Percentiles rank a stretch among this genome's conserved stretches.
Evolutionary conservation across 2,113 vertebrate genomes (phyloP).

Genomic region (Eublepharis macularius): DNA sequence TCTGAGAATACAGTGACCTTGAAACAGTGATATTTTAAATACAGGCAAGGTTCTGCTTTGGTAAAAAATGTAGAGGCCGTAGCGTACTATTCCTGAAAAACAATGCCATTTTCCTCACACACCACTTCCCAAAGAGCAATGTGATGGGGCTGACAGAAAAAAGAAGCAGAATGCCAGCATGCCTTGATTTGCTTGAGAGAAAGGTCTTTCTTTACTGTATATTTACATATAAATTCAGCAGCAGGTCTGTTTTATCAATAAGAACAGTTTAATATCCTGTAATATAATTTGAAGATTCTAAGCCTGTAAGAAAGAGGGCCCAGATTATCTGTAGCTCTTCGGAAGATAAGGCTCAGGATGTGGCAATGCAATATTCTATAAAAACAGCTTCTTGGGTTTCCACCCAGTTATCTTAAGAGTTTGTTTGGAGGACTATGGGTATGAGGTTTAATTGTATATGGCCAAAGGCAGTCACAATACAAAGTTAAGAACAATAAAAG

Average conservation of each 20-base stretch:
- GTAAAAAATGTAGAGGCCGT: not conserved
- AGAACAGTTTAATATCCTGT: slow-evolving; percentile 28
- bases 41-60: not conserved
- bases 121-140: not conserved
- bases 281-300: slow-evolving; percentile 20
- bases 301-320: not conserved
- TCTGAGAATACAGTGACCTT: not conserved
- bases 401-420: not conserved
- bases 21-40: not conserved
- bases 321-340: slow-evolving; percentile 6
- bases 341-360: slow-evolving; percentile 40
- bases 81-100: not conserved
- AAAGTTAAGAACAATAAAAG: too few species aligned
- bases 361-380: not conserved
- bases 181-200: not conserved
- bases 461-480: too few species aligned
- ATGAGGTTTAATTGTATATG: too few species aligned
- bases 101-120: not conserved
- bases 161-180: not conserved
- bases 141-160: not conserved
- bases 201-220: slow-evolving; percentile 1
- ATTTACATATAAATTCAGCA: slow-evolving; percentile 28
- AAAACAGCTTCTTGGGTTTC: not conserved
- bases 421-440: not conserved
- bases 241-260: slow-evolving; percentile 20